These are phyloP conservation scores for Andrena bucephala DNA, from an alignment of 2,888 invertebrate species.

Conservation along the genomic window DNA sequence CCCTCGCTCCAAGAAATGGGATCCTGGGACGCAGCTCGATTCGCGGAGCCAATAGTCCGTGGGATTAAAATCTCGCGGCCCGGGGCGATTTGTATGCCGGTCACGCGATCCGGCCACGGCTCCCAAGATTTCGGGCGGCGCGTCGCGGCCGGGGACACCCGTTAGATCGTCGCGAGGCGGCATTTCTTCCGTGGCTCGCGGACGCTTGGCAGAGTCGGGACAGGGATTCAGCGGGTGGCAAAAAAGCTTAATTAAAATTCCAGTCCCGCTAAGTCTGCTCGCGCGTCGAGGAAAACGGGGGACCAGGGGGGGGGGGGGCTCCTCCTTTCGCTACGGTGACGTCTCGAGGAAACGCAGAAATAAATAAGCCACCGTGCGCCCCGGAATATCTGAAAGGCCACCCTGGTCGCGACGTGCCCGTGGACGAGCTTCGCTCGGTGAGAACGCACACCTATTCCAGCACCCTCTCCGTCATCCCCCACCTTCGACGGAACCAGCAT, in stretches of 20 bases:
- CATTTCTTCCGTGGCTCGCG: slow-evolving; percentile 55
- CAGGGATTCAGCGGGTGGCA: slow-evolving; percentile 64
- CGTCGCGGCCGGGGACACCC: slow-evolving; percentile 50
- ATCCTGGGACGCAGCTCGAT: slow-evolving; percentile 10
- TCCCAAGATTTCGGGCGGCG: slow-evolving; percentile 12
- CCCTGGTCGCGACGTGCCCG: slow-evolving; percentile 61
- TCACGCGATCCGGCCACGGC: slow-evolving; percentile 17
- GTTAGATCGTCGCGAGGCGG: slow-evolving; percentile 56
- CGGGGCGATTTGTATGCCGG: slow-evolving; percentile 46
- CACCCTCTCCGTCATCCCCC: slow-evolving; percentile 39
- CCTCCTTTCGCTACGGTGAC: slow-evolving; percentile 56
- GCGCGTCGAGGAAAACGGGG: slow-evolving; percentile 20
- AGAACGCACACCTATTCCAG: slow-evolving; percentile 12
- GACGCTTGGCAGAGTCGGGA: slow-evolving; percentile 58
- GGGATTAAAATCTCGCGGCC: slow-evolving; percentile 39
- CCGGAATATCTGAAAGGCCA: slow-evolving; percentile 65
- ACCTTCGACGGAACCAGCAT: slow-evolving; percentile 5
- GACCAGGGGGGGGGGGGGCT: background rate
- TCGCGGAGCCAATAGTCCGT: slow-evolving; percentile 42
- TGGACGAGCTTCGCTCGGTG: slow-evolving; percentile 49
- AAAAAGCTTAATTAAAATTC: slow-evolving; percentile 81
- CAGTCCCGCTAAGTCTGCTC: slow-evolving; percentile 70
- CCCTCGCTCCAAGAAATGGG: slow-evolving; percentile 9
- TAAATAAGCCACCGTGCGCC: slow-evolving; percentile 69
- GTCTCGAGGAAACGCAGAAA: slow-evolving; percentile 70